A percentile compares a stretch with the other conserved stretches of the same genome.
Evolutionary conservation across 2,113 vertebrate species (phyloP).

Genomic region (Agapornis roseicollis): DNA sequence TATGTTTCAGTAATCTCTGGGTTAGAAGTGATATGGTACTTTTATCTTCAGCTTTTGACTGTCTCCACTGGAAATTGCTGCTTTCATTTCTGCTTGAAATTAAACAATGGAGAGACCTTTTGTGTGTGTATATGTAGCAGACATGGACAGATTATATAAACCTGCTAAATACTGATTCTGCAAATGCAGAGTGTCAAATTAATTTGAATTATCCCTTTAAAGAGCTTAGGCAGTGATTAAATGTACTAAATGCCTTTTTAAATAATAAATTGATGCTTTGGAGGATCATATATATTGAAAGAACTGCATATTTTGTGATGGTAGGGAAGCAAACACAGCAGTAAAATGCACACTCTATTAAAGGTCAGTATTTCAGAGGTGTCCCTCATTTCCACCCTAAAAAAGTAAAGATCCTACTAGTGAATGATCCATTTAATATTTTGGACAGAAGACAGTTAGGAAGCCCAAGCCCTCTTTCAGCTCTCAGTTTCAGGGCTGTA

Average conservation of each 20-base stretch:
- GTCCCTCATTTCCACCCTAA: background rate
- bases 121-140: background rate
- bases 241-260: background rate
- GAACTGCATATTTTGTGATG: background rate
- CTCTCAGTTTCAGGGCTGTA: background rate
- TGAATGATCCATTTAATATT: background rate
- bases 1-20: background rate
- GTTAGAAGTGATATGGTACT: background rate
- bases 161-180: conserved; percentile 19
- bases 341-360: background rate
- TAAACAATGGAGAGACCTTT: background rate
- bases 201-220: background rate
- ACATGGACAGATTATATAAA: background rate
- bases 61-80: background rate
- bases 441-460: background rate
- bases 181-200: background rate
- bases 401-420: background rate
- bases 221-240: background rate
- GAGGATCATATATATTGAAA: background rate
- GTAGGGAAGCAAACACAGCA: background rate
- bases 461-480: background rate
- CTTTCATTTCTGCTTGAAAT: conserved; percentile 24
- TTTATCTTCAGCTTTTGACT: conserved; percentile 22
- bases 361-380: background rate
- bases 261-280: background rate